These are phyloP conservation scores for Blera fallax DNA, from an alignment of 2,888 invertebrate species.

Conservation along the genomic window DNA sequence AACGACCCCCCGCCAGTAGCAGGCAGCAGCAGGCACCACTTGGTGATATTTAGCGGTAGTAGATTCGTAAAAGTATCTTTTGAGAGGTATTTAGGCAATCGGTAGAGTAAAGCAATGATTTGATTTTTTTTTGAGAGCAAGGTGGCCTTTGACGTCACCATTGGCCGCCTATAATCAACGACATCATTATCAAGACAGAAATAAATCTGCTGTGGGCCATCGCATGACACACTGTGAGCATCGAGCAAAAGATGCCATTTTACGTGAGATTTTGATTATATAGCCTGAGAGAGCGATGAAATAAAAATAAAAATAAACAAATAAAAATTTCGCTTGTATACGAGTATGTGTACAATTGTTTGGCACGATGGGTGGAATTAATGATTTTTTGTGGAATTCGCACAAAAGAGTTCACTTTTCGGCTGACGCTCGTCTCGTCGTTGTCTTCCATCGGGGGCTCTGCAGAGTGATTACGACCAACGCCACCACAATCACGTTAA, in stretches of 20 bases:
- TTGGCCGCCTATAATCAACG: slow-evolving; percentile 67
- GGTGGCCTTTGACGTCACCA: slow-evolving; percentile 78
- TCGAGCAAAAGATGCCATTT: not conserved
- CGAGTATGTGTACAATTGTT: not conserved
- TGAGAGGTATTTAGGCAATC: slow-evolving; percentile 23
- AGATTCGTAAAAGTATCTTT: slow-evolving; percentile 43
- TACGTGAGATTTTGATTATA: not conserved
- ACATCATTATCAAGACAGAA: slow-evolving; percentile 68
- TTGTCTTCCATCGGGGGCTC: not conserved
- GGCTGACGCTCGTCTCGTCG: slow-evolving; percentile 7
- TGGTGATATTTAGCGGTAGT: not conserved
- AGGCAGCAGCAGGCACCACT: not conserved
- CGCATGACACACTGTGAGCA: slow-evolving; percentile 53
- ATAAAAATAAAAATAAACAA: slow-evolving; percentile 50
- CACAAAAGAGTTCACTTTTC: not conserved
- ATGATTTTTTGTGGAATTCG: slow-evolving; percentile 3
- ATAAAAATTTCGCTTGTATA: slow-evolving; percentile 36
- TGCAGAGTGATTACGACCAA: not conserved
- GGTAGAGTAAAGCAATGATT: slow-evolving; percentile 22
- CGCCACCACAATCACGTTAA: slow-evolving; percentile 4
- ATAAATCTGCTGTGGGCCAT: slow-evolving; percentile 68
- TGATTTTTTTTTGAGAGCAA: slow-evolving; percentile 73
- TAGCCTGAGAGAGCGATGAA: slow-evolving; percentile 22
- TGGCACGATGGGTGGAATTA: slow-evolving; percentile 2
- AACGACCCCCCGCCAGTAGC: not conserved